Percentiles rank a stretch among this genome's conserved stretches.
These are phyloP conservation scores for Chaitophorus viminalis DNA, from an alignment of 2,888 invertebrate species.

Conservation along the genomic window DNA sequence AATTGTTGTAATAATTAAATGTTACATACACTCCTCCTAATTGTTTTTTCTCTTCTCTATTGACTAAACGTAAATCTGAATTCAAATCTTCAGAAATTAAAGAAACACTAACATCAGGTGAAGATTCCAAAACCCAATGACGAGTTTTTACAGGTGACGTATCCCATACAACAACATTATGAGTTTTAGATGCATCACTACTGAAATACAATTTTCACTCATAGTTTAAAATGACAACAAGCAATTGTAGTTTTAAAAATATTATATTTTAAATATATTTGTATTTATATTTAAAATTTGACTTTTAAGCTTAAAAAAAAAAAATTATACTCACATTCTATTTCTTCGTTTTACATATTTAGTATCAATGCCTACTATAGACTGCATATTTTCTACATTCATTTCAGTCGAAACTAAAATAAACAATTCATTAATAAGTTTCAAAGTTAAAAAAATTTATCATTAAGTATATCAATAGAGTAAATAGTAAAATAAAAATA, in stretches of 20 bases:
- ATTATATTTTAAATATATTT: too few relatives aligned
- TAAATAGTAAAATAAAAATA: constrained; percentile 1
- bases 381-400: constrained; percentile 43
- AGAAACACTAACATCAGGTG: constrained; percentile 43
- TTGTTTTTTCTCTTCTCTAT: constrained; percentile 55
- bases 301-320: background rate
- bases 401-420: constrained; percentile 52
- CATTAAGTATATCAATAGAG: background rate
- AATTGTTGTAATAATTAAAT: background rate
- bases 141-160: constrained; percentile 57
- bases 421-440: background rate
- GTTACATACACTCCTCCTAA: constrained; percentile 54
- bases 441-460: background rate
- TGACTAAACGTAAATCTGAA: constrained; percentile 45
- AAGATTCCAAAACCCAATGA: constrained; percentile 61
- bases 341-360: constrained; percentile 47
- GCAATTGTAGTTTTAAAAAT: background rate
- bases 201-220: constrained; percentile 20
- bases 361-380: constrained; percentile 26
- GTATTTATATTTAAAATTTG: too few relatives aligned
- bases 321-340: constrained; percentile 49
- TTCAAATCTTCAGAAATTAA: constrained; percentile 37
- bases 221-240: background rate
- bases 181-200: constrained; percentile 39
- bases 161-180: constrained; percentile 57